phyloP scores from a whole-genome alignment of 2,113 vertebrate genomes.

The Todiramphus saurophagus region DNA sequence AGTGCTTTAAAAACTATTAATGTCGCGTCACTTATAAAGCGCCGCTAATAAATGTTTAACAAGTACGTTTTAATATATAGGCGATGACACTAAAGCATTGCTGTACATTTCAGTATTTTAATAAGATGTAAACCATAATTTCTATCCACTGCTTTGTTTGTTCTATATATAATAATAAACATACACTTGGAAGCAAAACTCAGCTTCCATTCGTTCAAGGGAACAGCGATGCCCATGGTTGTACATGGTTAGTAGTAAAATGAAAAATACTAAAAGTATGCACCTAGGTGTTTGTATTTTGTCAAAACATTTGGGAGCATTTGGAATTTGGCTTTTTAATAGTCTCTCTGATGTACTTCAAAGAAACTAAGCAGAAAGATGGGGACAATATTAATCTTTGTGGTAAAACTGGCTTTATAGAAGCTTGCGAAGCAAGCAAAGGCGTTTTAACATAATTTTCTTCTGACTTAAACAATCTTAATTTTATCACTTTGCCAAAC shows the following conservation, averaged over 20 bases:
- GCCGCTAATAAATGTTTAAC: background rate
- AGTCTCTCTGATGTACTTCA: background rate
- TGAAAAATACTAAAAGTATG: background rate
- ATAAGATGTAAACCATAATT: background rate
- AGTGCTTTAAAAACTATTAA: background rate
- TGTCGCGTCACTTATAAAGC: background rate
- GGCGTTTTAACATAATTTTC: slow-evolving; percentile 45
- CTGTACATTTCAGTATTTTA: background rate
- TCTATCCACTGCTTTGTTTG: background rate
- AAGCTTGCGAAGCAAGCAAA: slow-evolving; percentile 6
- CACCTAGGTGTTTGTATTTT: background rate
- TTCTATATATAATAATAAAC: background rate
- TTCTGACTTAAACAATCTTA: slow-evolving; percentile 57
- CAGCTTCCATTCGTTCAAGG: background rate
- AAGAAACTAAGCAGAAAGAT: background rate
- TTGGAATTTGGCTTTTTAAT: background rate
- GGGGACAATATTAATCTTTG: slow-evolving; percentile 10
- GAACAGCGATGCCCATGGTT: background rate
- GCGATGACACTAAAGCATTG: background rate
- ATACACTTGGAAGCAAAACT: background rate
- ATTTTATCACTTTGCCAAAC: slow-evolving; percentile 70
- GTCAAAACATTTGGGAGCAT: background rate
- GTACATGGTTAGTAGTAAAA: background rate
- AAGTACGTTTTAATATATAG: background rate
- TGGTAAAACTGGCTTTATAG: slow-evolving; percentile 25